phyloP scores from a whole-genome alignment of 2,113 vertebrate genomes.

The Smithornis capensis region DNA sequence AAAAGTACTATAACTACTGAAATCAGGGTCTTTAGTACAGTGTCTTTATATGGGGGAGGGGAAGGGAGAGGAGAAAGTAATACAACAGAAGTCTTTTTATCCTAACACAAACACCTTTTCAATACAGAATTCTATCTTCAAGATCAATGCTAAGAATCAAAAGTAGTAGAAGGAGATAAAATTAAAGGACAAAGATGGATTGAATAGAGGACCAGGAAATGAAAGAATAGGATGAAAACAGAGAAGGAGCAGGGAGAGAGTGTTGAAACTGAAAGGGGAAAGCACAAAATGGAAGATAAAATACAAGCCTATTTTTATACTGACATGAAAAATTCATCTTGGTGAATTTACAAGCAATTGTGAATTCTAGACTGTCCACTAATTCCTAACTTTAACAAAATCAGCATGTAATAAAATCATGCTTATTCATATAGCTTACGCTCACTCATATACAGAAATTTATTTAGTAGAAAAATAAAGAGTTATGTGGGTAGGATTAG shows the following conservation, averaged over 20 bases:
- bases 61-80: not conserved
- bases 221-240: not conserved
- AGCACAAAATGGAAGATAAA: not conserved
- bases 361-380: not conserved
- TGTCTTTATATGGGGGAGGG: not conserved
- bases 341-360: not conserved
- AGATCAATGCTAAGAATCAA: not conserved
- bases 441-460: not conserved
- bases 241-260: not conserved
- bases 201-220: not conserved
- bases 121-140: not conserved
- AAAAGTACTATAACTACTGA: not conserved
- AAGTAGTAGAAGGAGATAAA: not conserved
- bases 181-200: not conserved
- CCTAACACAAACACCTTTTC: not conserved
- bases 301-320: not conserved
- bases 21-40: not conserved
- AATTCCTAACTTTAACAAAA: not conserved
- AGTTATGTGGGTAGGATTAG: not conserved
- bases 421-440: not conserved
- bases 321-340: constrained; percentile 1
- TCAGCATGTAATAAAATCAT: not conserved
- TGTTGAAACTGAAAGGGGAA: not conserved
- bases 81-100: not conserved
- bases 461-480: not conserved